Base-by-base conservation (phyloP, 1,140 invertebrate species). In the Linepithema humile region DNA sequence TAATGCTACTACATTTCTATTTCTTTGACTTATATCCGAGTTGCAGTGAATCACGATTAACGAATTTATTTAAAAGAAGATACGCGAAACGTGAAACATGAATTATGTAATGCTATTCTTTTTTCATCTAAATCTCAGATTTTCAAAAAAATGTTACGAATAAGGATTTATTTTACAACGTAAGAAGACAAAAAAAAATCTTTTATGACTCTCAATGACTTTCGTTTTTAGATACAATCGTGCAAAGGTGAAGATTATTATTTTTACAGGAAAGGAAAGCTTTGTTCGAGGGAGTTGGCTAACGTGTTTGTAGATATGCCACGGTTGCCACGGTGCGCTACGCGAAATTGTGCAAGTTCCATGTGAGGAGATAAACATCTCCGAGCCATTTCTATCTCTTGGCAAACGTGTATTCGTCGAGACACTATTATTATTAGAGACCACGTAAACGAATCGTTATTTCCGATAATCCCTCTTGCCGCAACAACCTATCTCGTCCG, bases 261-360 rank as follows among this genome's bases (percentile, higher is more conserved):
- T 29, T 70, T 57, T 53, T 69, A 26, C 26, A 43, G 26, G 10
- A 80, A 70, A 69, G 35, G 64, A 80, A 69, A 80, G 48, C 45
- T 26, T 48, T 12, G 29, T 38, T 62, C 29, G 32, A 82, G 55
- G 40, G 50, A 60, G 40, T 72, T 82, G 69, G 70, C 78, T 35
- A 82, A 74, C 40, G 62, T 45, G 23, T 53, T 45, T 50, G 12
- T 35, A 75, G 29, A 62, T 12, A 35, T 40, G 23, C 10, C 43
- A 23, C 32, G 48, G 29, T 82, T 72, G 20, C 78, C 35, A 35
- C 35, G 75, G 74, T 45, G 48, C 43, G 15, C 32, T 20, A 48
- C 23, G 40, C 78, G 40, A 82, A 82, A 82, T 82, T 82, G 78
- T 82, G 78, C 55, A 82, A 82, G 78, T 74, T 38, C 32, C 69